phyloP scores from a whole-genome alignment of 2,797 vertebrate genomes.

The Poliocrania exsul region DNA sequence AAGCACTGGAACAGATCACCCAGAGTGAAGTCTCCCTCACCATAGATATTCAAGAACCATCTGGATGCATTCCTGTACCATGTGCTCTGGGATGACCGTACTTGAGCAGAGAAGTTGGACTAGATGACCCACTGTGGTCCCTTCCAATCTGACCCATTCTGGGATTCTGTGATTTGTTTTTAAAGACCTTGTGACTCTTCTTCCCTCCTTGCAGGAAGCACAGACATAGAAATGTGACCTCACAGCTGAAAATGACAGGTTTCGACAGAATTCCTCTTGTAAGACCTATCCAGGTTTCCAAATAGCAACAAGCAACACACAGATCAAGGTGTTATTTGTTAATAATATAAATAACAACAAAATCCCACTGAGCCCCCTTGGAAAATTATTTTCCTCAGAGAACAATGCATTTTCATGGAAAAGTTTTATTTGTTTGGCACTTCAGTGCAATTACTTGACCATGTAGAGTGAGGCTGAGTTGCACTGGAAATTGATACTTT shows the following conservation, averaged over 20 bases:
- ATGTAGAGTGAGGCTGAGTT: neutral
- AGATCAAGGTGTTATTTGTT: neutral
- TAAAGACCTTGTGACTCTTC: neutral
- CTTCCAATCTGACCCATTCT: neutral
- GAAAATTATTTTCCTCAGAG: neutral
- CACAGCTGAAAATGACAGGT: neutral
- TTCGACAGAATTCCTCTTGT: neutral
- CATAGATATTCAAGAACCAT: neutral
- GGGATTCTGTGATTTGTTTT: neutral
- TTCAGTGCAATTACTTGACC: conserved; percentile 24
- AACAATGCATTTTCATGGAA: neutral
- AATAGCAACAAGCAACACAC: neutral
- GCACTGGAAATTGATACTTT: conserved; percentile 50
- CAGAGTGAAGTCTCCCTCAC: neutral
- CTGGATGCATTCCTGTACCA: neutral
- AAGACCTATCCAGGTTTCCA: neutral
- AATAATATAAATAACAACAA: neutral
- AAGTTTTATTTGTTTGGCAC: conserved; percentile 44
- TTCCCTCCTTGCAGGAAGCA: neutral
- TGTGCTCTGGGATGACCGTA: neutral
- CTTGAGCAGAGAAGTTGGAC: neutral
- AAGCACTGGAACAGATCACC: neutral
- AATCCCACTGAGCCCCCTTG: neutral
- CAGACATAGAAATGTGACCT: neutral
- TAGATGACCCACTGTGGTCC: neutral